Evolutionary conservation across 2,797 vertebrate genomes (phyloP), one percentile per base, ranked within the genome.

Genomic region (Cyclura pinguis): DNA sequence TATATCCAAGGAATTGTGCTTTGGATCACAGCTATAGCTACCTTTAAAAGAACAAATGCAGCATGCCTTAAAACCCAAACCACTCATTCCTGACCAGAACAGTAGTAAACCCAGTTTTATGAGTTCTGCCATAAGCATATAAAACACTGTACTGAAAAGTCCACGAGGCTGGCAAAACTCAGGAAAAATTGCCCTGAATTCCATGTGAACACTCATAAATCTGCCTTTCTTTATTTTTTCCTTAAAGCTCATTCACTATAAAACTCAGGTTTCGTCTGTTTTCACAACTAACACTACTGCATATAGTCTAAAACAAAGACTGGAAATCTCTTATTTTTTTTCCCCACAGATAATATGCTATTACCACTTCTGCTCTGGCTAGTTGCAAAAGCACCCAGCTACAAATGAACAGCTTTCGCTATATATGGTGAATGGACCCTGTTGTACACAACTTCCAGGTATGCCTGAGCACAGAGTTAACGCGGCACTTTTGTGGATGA

Each of bases 61-160:
- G 84, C 93, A 95, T 92, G 86, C 91, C 92, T 78, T 95, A 86
- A 95, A 87, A 89, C 91, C 24, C 82, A 29, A 83, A 76, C 67
- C 55, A 64, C 69, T 81, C 76, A 73, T 92, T 84, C 93, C 95
- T 91, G 92, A 92, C 93, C 96, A 96, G 95, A 97, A 97, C 95
- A 97, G 96, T 96, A 97, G 96, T 96, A 97, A 97, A 96, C 92
- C 72, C 91, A 95, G 92, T 96, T 96, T 96, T 96, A 96, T 93
- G 95, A 95, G 93, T 96, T 96, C 94, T 95, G 96, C 97, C 95
- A 96, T 95, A 97, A 96, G 94, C 96, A 93, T 96, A 96, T 97
- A 97, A 97, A 97, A 97, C 18, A 95, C 96, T 97, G 96, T 95
- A 95, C 96, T 96, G 96, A 97, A 97, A 97, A 95, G 85, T 89